Base-by-base conservation (phyloP, 1,140 invertebrate species). In the Ceratosolen fusciceps region DNA sequence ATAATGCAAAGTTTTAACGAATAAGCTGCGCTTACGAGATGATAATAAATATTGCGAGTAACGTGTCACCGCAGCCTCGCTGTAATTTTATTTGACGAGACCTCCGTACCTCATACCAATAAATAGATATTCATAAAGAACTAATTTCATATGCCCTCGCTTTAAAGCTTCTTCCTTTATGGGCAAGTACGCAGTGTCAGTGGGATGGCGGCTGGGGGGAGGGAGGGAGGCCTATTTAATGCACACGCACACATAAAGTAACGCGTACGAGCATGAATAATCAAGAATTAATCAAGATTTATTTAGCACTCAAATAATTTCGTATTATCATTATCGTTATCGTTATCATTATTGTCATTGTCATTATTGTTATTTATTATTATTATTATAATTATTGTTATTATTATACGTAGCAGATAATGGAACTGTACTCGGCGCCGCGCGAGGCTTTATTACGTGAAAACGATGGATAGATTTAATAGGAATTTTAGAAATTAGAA, bases 41-140 rank as follows among this genome's bases (percentile, higher is more conserved):
- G 54, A 12, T 58, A 58, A 26, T 58, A 58, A 26, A 54, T 24
- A 58, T 26, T 58, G 12, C 24, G 24, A 58, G 24, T 58, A 14
- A 10, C 54, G 49, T 52, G 10, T 3, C 19, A 52, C 49, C 10
- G 19, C 19, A 14, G 5, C 2, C 49, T 21, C 49, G 49, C 10
- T 14, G 19, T 52, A 8, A 52, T 52, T 5, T 52, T 21, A 19
- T 52, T 12, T 21, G 49, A 52, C 19, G 49, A 52, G 49, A 43
- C 5, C 19, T 52, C 49, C 19, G 19, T 52, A 19, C 10, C 0
- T 58, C 0, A 5, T 58, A 26, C 5, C 54, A 58, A 58, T 26
- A 58, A 58, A 58, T 24, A 58, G 54, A 58, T 58, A 58, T 58
- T 58, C 26, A 58, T 58, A 58, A 58, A 58, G 24, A 58, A 58